These are phyloP conservation scores for Lycocorax pyrrhopterus DNA, from an alignment of 2,113 vertebrate species.

Conservation along the genomic window DNA sequence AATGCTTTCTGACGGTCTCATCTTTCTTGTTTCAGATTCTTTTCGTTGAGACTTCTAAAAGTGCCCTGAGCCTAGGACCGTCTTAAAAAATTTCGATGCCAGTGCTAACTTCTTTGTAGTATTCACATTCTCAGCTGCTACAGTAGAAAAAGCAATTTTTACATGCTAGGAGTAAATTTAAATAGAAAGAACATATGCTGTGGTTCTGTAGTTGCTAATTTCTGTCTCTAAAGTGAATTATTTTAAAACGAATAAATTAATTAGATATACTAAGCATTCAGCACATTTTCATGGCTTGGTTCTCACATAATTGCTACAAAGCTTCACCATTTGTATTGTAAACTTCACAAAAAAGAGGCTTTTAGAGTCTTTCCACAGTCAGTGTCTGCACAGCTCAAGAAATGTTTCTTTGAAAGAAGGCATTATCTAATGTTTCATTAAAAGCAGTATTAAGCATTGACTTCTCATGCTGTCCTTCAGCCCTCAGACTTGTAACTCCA, in stretches of 20 bases:
- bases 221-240: not conserved
- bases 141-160: not conserved
- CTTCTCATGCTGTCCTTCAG: not conserved
- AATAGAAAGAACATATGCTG: not conserved
- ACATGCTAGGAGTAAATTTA: not conserved
- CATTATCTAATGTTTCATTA: not conserved
- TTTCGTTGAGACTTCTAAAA: not conserved
- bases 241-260: constrained; percentile 22
- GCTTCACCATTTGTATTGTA: not conserved
- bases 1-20: not conserved
- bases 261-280: not conserved
- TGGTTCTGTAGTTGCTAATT: not conserved
- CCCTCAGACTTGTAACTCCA: not conserved
- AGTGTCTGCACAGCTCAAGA: not conserved
- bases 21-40: not conserved
- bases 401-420: not conserved
- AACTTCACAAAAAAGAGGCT: not conserved
- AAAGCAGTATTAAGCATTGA: not conserved
- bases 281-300: not conserved
- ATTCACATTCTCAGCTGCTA: not conserved
- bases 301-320: not conserved
- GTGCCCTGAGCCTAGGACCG: not conserved
- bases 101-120: not conserved
- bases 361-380: not conserved
- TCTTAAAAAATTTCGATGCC: not conserved